Conservation (phyloP, 2,113 vertebrate genomes). For the Bujurquina vittata region DNA sequence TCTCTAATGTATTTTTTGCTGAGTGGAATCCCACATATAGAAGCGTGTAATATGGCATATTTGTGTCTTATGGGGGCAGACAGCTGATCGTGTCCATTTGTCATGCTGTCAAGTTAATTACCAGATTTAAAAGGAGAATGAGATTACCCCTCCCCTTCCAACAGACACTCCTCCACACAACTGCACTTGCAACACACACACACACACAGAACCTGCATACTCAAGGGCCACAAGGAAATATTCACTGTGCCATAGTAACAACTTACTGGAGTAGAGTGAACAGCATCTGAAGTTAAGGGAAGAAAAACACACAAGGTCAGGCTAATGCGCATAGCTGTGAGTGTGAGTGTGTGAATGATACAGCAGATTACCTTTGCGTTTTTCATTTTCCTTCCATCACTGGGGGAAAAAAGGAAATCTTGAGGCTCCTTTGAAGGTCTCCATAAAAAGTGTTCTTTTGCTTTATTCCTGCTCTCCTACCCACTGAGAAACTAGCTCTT, state of each 20-base stretch:
- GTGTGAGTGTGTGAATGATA: constrained; percentile 2
- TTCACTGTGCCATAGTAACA: constrained; percentile 66
- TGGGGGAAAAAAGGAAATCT: constrained; percentile 7
- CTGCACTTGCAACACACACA: constrained; percentile 33
- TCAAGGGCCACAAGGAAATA: constrained; percentile 64
- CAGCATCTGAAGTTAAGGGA: constrained; percentile 57
- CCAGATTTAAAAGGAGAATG: constrained; percentile 80
- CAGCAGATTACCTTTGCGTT: constrained; percentile 21
- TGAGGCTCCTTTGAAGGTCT: constrained; percentile 32
- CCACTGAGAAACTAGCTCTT: constrained; percentile 11
- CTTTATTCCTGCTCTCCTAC: constrained; percentile 27
- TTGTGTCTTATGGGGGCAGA: constrained; percentile 80
- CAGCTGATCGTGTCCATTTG: constrained; percentile 83
- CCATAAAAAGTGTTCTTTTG: constrained; percentile 37
- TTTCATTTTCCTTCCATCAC: constrained; percentile 20
- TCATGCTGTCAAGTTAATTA: constrained; percentile 87
- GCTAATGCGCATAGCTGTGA: constrained; percentile 39
- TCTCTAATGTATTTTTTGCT: constrained; percentile 66
- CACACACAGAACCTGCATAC: constrained; percentile 29
- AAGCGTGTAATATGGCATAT: constrained; percentile 74
- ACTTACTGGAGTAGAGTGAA: constrained; percentile 62
- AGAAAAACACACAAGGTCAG: constrained; percentile 63
- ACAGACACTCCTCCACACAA: constrained; percentile 67
- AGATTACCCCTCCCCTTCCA: constrained; percentile 73
- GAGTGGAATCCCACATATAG: constrained; percentile 66